phyloP scores from a whole-genome alignment of 1,140 invertebrate genomes.

The Solenopsis fugax region DNA sequence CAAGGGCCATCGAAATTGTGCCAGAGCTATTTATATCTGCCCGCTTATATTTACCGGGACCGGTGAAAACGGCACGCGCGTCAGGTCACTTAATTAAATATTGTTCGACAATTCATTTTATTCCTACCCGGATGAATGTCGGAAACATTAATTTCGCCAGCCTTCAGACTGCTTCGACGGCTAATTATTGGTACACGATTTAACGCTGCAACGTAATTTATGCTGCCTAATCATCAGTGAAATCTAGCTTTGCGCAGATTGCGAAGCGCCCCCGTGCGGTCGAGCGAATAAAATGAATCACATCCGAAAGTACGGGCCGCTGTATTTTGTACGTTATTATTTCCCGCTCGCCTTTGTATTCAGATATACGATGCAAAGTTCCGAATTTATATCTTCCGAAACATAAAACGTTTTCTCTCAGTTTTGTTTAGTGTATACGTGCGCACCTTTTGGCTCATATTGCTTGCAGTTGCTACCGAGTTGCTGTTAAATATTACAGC shows the following conservation, averaged over 20 bases:
- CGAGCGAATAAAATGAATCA: conserved; percentile 12
- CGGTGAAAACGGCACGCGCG: neutral
- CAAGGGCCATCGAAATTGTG: conserved; percentile 52
- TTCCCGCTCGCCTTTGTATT: neutral
- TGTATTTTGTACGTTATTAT: neutral
- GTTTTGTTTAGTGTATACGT: neutral
- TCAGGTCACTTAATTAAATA: conserved; percentile 47
- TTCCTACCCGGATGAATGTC: neutral
- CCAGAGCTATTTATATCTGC: conserved; percentile 45
- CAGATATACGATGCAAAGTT: neutral
- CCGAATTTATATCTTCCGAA: conserved; percentile 31
- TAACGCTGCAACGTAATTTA: neutral
- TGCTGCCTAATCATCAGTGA: neutral
- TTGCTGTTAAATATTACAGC: conserved; percentile 27
- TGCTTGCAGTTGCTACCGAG: conserved; percentile 9
- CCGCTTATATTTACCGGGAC: conserved; percentile 17
- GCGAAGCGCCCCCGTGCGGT: neutral
- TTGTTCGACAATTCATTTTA: conserved; percentile 17
- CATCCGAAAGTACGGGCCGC: neutral
- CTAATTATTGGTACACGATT: neutral
- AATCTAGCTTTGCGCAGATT: neutral
- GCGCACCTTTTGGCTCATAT: neutral
- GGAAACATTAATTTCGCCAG: neutral
- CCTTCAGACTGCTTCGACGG: neutral
- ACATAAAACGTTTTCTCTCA: conserved; percentile 17